Evolutionary conservation across 2,113 vertebrate genomes (phyloP), one percentile per base, ranked within the genome.

Genomic region (Brachirus orientalis): DNA sequence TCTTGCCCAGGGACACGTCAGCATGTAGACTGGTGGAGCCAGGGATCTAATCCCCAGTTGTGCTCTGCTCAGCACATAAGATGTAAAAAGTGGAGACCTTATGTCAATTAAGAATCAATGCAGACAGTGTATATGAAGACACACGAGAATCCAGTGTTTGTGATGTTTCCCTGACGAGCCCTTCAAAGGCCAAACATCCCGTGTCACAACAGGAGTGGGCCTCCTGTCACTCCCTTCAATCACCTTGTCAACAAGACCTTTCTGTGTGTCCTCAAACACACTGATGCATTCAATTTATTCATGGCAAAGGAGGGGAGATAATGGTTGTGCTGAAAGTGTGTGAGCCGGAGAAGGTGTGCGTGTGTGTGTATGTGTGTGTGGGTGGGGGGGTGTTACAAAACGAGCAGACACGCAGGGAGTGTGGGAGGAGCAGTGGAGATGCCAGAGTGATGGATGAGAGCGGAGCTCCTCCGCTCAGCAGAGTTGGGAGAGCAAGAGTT

Each of bases 231-330:
- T 72, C 59, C 58, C 54, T 16, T 11, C 64, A 78, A 78, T 84
- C 82, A 82, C 86, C 86, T 84, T 50, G 72, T 76, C 64, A 71
- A 74, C 54, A 18, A 72, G 68, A 86, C 79, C 83, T 72, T 70
- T 67, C 44, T 10, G 45, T 1, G 64, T 20, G 63, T 82, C 80
- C 78, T 83, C 76, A 83, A 79, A 82, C 72, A 90, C 87, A 81
- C 74, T 65, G 84, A 85, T 83, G 87, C 86, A 75, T 89, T 88
- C 81, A 83, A 90, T 90, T 90, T 90, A 91, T 90, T 87, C 84
- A 89, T 85, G 63, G 86, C 44, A 69, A 55, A 72, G 52, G 60
- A 60, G 50, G 64, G 89, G 77, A 76, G 57, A 66, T 77, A 85
- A 89, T 55, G 81, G 83, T 68, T 77, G 77, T 75, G 69, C 80